Conservation (phyloP, 1,140 invertebrate species). For the Tetraneura akinire region DNA sequence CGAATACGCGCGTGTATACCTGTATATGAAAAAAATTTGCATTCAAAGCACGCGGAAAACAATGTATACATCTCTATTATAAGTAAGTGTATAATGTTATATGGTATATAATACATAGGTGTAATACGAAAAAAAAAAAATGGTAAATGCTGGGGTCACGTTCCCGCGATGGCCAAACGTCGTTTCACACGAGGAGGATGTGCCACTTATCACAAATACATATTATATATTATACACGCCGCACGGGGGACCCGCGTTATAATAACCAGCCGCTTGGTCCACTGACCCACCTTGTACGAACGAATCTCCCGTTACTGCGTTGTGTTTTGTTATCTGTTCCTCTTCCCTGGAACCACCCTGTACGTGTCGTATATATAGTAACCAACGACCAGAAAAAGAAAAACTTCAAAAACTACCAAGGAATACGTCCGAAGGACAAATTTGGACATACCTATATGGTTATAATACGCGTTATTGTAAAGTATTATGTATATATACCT, state of each 20-base stretch:
- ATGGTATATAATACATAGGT: too few species aligned
- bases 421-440: too few species aligned
- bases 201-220: constrained; percentile 50
- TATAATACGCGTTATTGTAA: too few species aligned
- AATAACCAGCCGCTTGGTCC: constrained; percentile 42
- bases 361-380: background rate
- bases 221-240: constrained; percentile 31
- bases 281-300: constrained; percentile 45
- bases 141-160: constrained; percentile 26
- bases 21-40: background rate
- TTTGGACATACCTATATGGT: too few species aligned
- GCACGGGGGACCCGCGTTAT: constrained; percentile 14
- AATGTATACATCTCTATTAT: background rate
- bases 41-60: background rate
- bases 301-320: constrained; percentile 33
- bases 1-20: background rate
- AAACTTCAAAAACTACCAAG: too few species aligned
- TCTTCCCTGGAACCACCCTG: background rate
- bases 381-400: too few species aligned
- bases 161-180: constrained; percentile 12
- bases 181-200: constrained; percentile 39
- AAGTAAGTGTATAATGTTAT: background rate
- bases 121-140: constrained; percentile 36
- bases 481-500: too few species aligned
- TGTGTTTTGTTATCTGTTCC: background rate